Evolutionary conservation across 2,113 vertebrate species (phyloP).

Genomic region (Lophotis ruficrista): DNA sequence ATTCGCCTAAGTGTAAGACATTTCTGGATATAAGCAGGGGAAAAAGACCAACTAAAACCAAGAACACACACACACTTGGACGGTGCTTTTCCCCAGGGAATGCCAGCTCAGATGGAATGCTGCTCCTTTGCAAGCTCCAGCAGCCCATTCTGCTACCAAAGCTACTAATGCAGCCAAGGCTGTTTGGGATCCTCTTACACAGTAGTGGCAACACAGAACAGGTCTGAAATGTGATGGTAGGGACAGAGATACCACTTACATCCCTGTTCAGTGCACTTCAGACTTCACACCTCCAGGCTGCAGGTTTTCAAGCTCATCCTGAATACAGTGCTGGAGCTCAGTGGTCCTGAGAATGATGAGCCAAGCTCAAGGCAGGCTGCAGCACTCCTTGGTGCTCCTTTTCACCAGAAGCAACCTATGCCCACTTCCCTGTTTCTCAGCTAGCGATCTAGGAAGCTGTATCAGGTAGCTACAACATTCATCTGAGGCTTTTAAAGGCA

Average conservation of each 20-base stretch:
- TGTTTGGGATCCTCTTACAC: neutral
- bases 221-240: neutral
- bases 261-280: neutral
- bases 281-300: neutral
- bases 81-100: neutral
- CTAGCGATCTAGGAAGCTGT: neutral
- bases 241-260: neutral
- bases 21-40: neutral
- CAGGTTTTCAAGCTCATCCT: neutral
- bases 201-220: neutral
- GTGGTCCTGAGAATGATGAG: neutral
- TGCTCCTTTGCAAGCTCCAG: neutral
- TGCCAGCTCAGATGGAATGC: neutral
- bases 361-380: neutral
- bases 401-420: neutral
- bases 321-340: neutral
- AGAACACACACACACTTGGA: neutral
- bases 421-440: neutral
- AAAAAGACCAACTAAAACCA: neutral
- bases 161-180: neutral
- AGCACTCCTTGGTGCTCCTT: neutral
- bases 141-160: neutral
- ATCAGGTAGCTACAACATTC: neutral
- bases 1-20: neutral
- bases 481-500: neutral